A percentile compares a stretch with the other conserved stretches of the same genome.
Conservation (phyloP, 2,888 invertebrate species). For the Agonopterix heracliana region DNA sequence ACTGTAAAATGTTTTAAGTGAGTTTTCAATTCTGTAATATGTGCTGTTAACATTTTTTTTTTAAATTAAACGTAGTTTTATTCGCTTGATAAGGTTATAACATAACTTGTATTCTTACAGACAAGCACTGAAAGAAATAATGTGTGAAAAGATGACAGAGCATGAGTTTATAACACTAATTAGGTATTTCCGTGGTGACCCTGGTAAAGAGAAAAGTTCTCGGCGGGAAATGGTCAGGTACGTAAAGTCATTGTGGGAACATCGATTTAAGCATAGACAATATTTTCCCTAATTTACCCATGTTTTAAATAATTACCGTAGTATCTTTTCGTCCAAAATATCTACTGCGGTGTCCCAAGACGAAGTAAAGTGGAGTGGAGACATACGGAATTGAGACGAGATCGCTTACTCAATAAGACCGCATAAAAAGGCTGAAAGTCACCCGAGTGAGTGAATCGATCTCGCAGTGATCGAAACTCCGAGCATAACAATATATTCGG, state of each 20-base stretch:
- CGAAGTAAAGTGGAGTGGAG: no score
- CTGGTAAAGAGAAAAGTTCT: conserved; percentile 61
- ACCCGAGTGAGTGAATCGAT: no score
- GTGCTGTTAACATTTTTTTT: not conserved
- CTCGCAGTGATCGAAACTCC: no score
- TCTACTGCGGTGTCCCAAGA: not conserved
- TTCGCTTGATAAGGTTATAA: not conserved
- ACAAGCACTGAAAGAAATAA: conserved; percentile 79
- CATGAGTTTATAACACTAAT: conserved; percentile 88
- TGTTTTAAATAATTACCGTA: not conserved
- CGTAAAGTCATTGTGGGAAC: not conserved
- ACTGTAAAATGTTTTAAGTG: conserved; percentile 63
- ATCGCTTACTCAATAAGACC: no score
- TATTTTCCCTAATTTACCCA: not conserved
- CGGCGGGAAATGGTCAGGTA: conserved; percentile 62
- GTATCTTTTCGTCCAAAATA: conserved; percentile 25
- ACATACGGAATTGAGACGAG: no score
- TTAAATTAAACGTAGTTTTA: not conserved
- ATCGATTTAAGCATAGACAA: not conserved
- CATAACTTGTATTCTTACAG: conserved; percentile 44
- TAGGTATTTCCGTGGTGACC: conserved; percentile 81
- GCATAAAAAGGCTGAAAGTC: no score
- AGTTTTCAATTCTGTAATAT: conserved; percentile 16
- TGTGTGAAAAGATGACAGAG: conserved; percentile 83
- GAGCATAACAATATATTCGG: no score